phyloP scores from a whole-genome alignment of 2,888 invertebrate species.

The Agrenia bidenticulata region DNA sequence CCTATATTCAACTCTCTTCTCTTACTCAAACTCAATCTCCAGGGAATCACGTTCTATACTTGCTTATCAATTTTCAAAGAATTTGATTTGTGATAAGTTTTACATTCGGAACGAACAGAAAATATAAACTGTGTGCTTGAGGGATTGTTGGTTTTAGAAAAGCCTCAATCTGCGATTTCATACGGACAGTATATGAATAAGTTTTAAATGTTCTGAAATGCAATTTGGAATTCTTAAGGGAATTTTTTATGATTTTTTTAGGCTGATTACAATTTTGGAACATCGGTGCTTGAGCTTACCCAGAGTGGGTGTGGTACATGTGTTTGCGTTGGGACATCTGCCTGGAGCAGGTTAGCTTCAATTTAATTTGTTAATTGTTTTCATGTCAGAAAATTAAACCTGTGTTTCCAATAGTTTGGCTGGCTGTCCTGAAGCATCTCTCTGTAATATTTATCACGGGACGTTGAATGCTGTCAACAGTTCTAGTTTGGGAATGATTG shows the following conservation, averaged over 20 bases:
- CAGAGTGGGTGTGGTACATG: constrained; percentile 59
- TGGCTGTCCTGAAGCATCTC: constrained; percentile 64
- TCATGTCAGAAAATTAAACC: no score
- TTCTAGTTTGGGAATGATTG: constrained; percentile 60
- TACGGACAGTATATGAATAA: constrained; percentile 39
- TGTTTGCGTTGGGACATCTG: constrained; percentile 64
- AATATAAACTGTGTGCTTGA: constrained; percentile 31
- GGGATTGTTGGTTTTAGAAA: constrained; percentile 22
- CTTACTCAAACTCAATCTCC: no score
- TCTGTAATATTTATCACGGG: constrained; percentile 62
- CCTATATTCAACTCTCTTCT: no score
- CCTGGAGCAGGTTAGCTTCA: constrained; percentile 60
- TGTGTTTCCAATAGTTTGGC: constrained; percentile 59
- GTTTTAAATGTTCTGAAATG: constrained; percentile 13
- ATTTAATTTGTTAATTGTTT: neutral
- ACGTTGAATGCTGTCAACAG: constrained; percentile 60
- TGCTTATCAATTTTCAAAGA: neutral
- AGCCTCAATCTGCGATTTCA: constrained; percentile 41
- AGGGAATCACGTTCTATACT: neutral
- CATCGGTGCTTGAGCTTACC: constrained; percentile 59
- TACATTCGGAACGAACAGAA: constrained; percentile 24
- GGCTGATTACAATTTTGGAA: constrained; percentile 62
- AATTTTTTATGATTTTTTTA: constrained; percentile 50
- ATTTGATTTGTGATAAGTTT: constrained; percentile 5
- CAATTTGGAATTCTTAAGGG: neutral